Evolutionary conservation across 2,888 invertebrate genomes (phyloP).

Genomic region (Parthenolecanium corni): DNA sequence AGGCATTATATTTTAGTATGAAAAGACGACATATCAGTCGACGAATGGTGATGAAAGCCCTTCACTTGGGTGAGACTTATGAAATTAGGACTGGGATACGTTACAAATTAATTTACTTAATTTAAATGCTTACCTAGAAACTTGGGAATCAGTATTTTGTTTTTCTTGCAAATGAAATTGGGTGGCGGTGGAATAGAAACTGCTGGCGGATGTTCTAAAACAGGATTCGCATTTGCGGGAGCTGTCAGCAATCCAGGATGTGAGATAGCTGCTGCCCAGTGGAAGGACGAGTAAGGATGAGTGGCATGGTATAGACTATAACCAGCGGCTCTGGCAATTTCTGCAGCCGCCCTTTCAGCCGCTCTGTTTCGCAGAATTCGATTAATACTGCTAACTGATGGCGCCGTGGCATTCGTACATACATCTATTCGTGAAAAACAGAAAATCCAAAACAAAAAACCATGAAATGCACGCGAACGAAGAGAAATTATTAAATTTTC

Average conservation of each 20-base stretch:
- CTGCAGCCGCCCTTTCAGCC: constrained; percentile 89
- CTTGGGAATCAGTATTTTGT: constrained; percentile 33
- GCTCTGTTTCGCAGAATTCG: constrained; percentile 90
- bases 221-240: constrained; percentile 40
- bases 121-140: constrained; percentile 33
- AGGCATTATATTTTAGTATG: too few relatives aligned
- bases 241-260: constrained; percentile 77
- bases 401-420: constrained; percentile 88
- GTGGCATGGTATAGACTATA: constrained; percentile 63
- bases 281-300: constrained; percentile 42
- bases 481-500: too few relatives aligned
- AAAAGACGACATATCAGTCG: too few relatives aligned
- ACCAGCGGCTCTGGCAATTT: constrained; percentile 84
- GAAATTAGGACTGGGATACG: too few relatives aligned
- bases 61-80: too few relatives aligned
- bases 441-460: too few relatives aligned
- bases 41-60: too few relatives aligned
- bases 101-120: too few relatives aligned
- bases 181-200: constrained; percentile 21
- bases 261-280: constrained; percentile 91
- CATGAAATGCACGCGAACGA: too few relatives aligned
- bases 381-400: constrained; percentile 94
- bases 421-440: constrained; percentile 53
- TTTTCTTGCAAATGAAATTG: constrained; percentile 34
- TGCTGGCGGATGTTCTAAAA: constrained; percentile 32